Evolutionary conservation across 2,113 vertebrate genomes (phyloP).

Genomic region (Zosterops pallidus): DNA sequence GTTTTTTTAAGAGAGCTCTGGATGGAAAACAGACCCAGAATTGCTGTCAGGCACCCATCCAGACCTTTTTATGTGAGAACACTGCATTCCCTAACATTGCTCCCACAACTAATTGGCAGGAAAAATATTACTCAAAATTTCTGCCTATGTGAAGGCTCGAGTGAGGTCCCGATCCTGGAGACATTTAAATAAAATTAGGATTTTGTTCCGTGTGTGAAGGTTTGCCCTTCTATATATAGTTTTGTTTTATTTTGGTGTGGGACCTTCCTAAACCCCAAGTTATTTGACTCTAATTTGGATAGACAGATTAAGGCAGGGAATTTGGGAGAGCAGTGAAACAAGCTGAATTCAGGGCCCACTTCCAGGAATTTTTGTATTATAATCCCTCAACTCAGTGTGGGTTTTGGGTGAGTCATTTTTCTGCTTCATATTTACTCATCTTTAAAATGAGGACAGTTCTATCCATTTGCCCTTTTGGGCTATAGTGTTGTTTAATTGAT

Average conservation of each 20-base stretch:
- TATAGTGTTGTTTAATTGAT: neutral
- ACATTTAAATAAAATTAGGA: neutral
- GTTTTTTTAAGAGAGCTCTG: neutral
- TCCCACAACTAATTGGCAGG: neutral
- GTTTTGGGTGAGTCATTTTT: conserved; percentile 51
- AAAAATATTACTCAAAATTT: conserved; percentile 49
- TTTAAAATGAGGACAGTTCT: conserved; percentile 21
- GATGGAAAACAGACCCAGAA: neutral
- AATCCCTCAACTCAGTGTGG: neutral
- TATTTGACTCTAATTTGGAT: conserved; percentile 26
- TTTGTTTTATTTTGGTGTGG: neutral
- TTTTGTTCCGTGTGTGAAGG: neutral
- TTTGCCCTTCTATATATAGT: neutral
- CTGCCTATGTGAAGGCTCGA: neutral
- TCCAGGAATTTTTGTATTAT: conserved; percentile 52
- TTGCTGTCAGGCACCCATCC: neutral
- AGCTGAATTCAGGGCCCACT: conserved; percentile 14
- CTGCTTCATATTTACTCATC: conserved; percentile 38
- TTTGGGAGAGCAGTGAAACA: conserved; percentile 11
- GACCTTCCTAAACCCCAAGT: neutral
- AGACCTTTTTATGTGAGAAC: neutral
- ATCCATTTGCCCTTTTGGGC: conserved; percentile 19
- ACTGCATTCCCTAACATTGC: neutral
- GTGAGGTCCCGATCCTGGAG: neutral
- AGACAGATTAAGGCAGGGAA: neutral